Conservation (phyloP, 2,888 invertebrate genomes). For the Bombylius major region DNA sequence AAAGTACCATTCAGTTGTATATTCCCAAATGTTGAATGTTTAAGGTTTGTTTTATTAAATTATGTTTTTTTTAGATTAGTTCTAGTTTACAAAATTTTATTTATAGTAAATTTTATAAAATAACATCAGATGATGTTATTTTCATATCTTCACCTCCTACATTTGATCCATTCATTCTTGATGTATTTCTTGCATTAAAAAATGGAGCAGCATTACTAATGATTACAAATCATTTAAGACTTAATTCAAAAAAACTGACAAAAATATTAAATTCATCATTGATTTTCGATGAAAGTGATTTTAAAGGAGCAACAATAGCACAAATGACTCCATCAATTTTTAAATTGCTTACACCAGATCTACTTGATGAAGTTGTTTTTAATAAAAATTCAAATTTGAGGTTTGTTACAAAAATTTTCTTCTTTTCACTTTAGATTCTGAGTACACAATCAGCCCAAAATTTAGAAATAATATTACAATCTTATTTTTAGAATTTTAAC, state of each 20-base stretch:
- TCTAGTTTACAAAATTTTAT: background rate
- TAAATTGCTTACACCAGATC: slow-evolving; percentile 44
- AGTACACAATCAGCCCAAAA: too few species aligned
- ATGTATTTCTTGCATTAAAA: slow-evolving; percentile 62
- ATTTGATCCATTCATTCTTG: slow-evolving; percentile 85
- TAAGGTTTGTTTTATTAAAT: slow-evolving; percentile 42
- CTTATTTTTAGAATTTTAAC: too few species aligned
- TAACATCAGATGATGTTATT: slow-evolving; percentile 51
- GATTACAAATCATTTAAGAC: slow-evolving; percentile 40
- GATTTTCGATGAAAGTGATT: too few species aligned
- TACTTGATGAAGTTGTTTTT: slow-evolving; percentile 46
- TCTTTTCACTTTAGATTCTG: too few species aligned
- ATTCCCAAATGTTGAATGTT: slow-evolving; percentile 58
- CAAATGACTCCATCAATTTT: slow-evolving; percentile 81
- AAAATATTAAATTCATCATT: slow-evolving; percentile 19
- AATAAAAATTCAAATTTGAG: slow-evolving; percentile 42
- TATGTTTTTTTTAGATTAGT: background rate
- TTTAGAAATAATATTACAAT: too few species aligned
- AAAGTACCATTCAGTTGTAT: slow-evolving; percentile 67
- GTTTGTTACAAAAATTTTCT: slow-evolving; percentile 8
- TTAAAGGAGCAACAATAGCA: slow-evolving; percentile 48
- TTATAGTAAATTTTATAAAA: slow-evolving; percentile 30
- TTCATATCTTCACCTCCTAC: slow-evolving; percentile 71
- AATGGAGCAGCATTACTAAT: slow-evolving; percentile 59
- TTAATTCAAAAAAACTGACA: slow-evolving; percentile 33